Evolutionary conservation across 2,888 invertebrate species (phyloP).

Genomic region (Arge pagana): DNA sequence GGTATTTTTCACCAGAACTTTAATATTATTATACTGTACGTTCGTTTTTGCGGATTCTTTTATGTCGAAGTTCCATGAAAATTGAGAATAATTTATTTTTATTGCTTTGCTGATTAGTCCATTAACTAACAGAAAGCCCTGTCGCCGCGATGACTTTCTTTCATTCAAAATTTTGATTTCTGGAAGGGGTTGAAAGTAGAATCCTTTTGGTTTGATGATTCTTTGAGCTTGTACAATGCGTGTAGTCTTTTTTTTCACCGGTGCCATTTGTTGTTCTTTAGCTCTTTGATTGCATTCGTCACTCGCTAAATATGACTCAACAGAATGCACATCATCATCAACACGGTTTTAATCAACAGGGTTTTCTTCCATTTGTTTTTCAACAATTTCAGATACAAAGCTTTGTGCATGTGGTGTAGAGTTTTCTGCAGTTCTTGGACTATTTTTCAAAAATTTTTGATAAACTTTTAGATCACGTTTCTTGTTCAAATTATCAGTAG

Average conservation of each 20-base stretch:
- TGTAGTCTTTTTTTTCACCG: too few species aligned
- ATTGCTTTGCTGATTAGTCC: constrained; percentile 1
- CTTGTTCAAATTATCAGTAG: not conserved
- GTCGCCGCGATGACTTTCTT: not conserved
- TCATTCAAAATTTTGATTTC: constrained; percentile 3
- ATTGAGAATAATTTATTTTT: constrained; percentile 1
- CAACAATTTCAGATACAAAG: not conserved
- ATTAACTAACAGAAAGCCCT: constrained; percentile 5
- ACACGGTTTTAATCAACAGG: too few species aligned
- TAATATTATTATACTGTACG: not conserved
- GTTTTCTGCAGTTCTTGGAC: not conserved
- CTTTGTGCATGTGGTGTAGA: not conserved
- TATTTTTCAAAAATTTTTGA: not conserved
- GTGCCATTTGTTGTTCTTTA: too few species aligned
- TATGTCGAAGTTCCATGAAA: not conserved
- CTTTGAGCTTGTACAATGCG: not conserved
- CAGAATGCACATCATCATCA: too few species aligned
- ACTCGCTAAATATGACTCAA: too few species aligned
- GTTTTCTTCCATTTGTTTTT: not conserved
- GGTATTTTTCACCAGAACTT: constrained; percentile 15
- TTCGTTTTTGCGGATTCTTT: not conserved
- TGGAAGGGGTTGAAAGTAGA: constrained; percentile 5
- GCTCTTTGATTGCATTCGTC: too few species aligned
- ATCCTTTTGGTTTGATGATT: constrained; percentile 1
- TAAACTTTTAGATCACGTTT: not conserved